phyloP scores from a whole-genome alignment of 1,140 invertebrate species.

The Cheumatopsyche charites region DNA sequence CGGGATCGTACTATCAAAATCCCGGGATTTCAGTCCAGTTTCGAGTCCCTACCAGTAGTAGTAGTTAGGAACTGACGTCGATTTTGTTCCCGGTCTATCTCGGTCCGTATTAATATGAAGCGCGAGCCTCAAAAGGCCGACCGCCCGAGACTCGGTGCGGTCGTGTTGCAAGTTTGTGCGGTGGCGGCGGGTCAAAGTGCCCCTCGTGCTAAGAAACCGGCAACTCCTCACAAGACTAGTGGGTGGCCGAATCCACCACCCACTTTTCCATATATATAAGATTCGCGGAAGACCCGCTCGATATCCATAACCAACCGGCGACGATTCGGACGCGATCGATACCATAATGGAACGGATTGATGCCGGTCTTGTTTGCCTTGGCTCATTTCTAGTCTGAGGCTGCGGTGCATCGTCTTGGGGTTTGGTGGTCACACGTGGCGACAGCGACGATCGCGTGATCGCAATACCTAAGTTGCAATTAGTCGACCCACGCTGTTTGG shows the following conservation, averaged over 20 bases:
- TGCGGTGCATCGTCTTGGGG: constrained; percentile 26
- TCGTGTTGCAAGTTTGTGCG: constrained; percentile 48
- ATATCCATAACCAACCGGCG: constrained; percentile 26
- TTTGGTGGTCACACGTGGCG: constrained; percentile 42
- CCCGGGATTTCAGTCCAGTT: no score
- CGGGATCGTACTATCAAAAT: no score
- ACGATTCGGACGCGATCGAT: neutral
- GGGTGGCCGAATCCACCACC: constrained; percentile 17
- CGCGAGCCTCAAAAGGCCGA: constrained; percentile 15
- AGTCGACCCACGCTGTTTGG: constrained; percentile 6
- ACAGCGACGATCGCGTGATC: constrained; percentile 40
- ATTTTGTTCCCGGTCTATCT: neutral
- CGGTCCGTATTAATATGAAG: constrained; percentile 23
- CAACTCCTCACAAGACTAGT: no score
- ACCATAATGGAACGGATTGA: no score
- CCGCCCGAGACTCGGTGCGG: constrained; percentile 37
- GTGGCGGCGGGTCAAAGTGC: constrained; percentile 46
- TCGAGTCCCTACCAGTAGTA: no score
- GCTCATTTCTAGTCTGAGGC: neutral
- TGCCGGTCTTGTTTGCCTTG: no score
- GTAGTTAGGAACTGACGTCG: neutral
- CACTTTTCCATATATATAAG: neutral
- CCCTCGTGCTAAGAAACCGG: constrained; percentile 39
- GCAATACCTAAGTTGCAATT: constrained; percentile 47
- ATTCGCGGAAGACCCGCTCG: neutral